A percentile compares a stretch with the other conserved stretches of the same genome.
These are phyloP conservation scores for Merodon equestris DNA, from an alignment of 2,888 invertebrate genomes.

Conservation along the genomic window DNA sequence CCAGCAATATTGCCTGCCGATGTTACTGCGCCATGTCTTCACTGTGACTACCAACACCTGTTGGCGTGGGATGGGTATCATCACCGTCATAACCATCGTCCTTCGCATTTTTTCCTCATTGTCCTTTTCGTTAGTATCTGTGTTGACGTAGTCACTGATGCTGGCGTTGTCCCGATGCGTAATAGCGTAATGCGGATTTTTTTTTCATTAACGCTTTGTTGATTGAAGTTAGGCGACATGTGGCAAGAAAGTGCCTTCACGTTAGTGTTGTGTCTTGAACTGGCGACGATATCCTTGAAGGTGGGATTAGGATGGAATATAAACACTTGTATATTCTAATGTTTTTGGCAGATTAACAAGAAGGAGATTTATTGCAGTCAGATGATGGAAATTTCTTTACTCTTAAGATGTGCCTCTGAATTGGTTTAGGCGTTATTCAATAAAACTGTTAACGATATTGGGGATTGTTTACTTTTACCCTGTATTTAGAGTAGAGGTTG, in stretches of 20 bases:
- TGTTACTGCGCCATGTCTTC: constrained; percentile 17
- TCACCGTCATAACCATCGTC: background rate
- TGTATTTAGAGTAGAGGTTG: no score
- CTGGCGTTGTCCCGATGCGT: constrained; percentile 17
- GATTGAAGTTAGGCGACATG: constrained; percentile 22
- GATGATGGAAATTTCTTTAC: constrained; percentile 38
- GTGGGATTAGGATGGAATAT: background rate
- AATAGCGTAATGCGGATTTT: constrained; percentile 23
- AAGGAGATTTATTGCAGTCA: constrained; percentile 37
- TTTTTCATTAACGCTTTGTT: constrained; percentile 10
- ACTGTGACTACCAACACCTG: constrained; percentile 33
- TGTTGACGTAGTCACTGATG: no score
- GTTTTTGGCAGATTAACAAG: constrained; percentile 26
- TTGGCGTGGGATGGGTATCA: background rate
- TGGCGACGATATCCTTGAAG: background rate
- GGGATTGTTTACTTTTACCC: no score
- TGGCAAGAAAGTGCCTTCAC: no score
- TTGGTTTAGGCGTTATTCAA: no score
- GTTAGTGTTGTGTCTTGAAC: background rate
- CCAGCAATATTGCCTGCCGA: constrained; percentile 33
- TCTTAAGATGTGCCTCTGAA: no score
- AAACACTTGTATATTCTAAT: background rate
- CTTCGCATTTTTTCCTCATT: background rate
- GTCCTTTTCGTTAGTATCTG: no score
- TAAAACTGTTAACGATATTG: no score